phyloP scores from a whole-genome alignment of 2,888 invertebrate genomes.

The Drosophila imparisetae region DNA sequence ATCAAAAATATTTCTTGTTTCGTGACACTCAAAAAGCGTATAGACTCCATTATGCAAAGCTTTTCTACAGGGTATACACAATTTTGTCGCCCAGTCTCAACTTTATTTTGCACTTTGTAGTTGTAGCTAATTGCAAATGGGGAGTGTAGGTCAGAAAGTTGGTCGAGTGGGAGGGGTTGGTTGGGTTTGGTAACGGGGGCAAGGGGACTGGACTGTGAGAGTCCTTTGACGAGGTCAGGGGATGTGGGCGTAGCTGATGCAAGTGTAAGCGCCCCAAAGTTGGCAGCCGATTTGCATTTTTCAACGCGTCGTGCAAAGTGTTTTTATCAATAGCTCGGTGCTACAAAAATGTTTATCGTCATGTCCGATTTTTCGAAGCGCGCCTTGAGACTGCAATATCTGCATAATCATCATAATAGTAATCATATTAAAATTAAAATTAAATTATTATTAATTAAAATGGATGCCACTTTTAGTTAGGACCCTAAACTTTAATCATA shows the following conservation, averaged over 20 bases:
- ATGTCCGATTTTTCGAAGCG: not conserved
- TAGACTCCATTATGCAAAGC: not conserved
- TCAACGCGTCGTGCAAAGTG: slow-evolving; percentile 36
- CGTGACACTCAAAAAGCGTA: not conserved
- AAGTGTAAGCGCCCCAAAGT: slow-evolving; percentile 14
- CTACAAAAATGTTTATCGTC: slow-evolving; percentile 10
- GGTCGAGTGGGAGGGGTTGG: not conserved
- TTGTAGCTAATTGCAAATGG: slow-evolving; percentile 49
- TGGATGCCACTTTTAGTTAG: not conserved
- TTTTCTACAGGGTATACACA: slow-evolving; percentile 25
- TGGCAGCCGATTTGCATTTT: slow-evolving; percentile 49
- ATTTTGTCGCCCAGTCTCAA: slow-evolving; percentile 39
- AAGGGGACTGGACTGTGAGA: slow-evolving; percentile 8
- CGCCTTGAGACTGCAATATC: not conserved
- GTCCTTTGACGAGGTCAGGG: slow-evolving; percentile 50
- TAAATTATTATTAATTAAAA: not conserved
- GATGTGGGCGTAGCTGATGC: slow-evolving; percentile 39
- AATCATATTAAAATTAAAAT: not conserved
- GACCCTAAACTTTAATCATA: not conserved
- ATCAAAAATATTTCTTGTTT: not conserved
- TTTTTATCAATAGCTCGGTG: slow-evolving; percentile 23
- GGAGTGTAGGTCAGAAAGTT: slow-evolving; percentile 8
- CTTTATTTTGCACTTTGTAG: slow-evolving; percentile 56
- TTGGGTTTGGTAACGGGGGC: not conserved
- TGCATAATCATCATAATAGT: too few species aligned